These are phyloP conservation scores for Cyanoramphus novaezelandiae DNA, from an alignment of 2,113 vertebrate genomes.

Conservation along the genomic window DNA sequence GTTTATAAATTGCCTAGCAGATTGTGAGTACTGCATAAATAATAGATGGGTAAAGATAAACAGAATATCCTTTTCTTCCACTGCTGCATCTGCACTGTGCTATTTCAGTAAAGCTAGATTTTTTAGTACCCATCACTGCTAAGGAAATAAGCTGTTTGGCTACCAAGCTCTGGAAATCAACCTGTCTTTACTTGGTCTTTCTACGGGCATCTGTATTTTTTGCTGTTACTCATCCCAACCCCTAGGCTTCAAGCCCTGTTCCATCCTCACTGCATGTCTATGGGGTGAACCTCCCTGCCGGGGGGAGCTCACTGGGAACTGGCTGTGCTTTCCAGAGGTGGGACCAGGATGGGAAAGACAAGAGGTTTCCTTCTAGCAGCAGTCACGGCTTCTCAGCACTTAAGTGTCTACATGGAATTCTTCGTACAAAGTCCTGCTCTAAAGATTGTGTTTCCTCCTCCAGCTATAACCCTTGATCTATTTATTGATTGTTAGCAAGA, in stretches of 20 bases:
- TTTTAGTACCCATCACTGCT: fast-evolving
- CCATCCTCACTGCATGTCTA: fast-evolving
- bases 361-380: background rate
- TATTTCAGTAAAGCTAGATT: background rate
- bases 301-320: background rate
- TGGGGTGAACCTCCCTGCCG: no score
- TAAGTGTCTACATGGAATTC: background rate
- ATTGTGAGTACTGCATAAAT: background rate
- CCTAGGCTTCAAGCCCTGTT: fast-evolving
- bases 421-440: background rate
- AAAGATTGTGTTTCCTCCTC: background rate
- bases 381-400: fast-evolving
- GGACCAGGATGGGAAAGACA: background rate
- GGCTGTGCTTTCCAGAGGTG: background rate
- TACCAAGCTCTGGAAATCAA: background rate
- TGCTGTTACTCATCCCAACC: no score
- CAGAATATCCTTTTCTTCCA: background rate
- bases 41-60: background rate
- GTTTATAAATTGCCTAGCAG: background rate
- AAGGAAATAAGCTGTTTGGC: background rate
- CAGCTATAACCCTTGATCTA: background rate
- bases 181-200: background rate
- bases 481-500: background rate
- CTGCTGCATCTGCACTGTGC: background rate
- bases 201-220: fast-evolving